Evolutionary conservation across 2,888 invertebrate genomes (phyloP).

Genomic region (Tridacna gigas): DNA sequence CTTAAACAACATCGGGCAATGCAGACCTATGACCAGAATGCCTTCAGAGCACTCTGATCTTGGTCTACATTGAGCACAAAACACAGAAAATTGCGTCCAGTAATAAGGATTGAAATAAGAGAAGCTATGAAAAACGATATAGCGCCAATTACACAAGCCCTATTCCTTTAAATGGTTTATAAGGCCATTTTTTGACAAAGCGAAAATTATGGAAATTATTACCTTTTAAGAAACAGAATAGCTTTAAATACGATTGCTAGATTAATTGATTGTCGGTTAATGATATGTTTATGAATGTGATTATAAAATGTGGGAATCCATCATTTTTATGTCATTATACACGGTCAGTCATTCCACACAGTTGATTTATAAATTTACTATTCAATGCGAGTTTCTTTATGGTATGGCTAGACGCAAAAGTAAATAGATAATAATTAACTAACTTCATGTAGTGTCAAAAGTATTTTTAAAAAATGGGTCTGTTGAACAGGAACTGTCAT

Average conservation of each 20-base stretch:
- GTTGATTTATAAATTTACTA: neutral
- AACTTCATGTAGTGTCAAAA: neutral
- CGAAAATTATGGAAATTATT: conserved; percentile 5
- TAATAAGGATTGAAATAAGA: neutral
- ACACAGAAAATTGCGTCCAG: no score
- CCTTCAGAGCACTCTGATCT: no score
- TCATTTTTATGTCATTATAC: neutral
- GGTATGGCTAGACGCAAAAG: neutral
- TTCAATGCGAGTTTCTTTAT: neutral
- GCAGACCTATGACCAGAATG: no score
- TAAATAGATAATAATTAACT: neutral
- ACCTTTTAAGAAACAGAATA: neutral
- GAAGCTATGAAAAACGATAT: conserved; percentile 22
- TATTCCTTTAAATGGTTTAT: conserved; percentile 22
- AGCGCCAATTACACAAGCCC: conserved; percentile 23
- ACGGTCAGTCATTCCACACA: neutral
- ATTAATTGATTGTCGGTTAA: conserved; percentile 8
- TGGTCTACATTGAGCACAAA: no score
- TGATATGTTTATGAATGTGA: conserved; percentile 4
- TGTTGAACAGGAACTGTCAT: no score
- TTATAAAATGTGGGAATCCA: neutral
- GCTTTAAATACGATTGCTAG: conserved; percentile 1
- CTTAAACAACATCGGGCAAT: no score
- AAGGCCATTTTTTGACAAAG: conserved; percentile 5
- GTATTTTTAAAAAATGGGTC: neutral